Conservation (phyloP, 2,888 invertebrate genomes). For the Cenopis cana region DNA sequence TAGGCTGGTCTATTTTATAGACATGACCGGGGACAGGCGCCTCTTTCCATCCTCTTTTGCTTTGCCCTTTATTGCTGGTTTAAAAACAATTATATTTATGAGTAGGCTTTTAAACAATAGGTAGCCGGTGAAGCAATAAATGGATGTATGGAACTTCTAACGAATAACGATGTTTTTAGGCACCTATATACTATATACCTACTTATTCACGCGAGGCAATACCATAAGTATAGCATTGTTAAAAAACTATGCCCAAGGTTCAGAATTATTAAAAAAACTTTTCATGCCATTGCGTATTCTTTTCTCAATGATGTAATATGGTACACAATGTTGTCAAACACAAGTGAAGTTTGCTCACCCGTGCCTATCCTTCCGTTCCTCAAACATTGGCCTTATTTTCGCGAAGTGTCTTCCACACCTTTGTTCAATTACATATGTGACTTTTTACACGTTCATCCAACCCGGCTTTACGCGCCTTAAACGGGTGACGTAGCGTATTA, state of each 20-base stretch:
- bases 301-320: background rate
- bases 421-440: constrained; percentile 55
- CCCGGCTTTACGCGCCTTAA: constrained; percentile 56
- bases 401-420: constrained; percentile 54
- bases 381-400: constrained; percentile 55
- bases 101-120: no score
- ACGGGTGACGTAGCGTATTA: constrained; percentile 54
- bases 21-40: no score
- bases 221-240: no score
- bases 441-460: constrained; percentile 57
- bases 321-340: constrained; percentile 24
- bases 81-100: no score
- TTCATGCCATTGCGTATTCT: background rate
- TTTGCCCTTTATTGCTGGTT: no score
- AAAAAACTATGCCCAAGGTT: background rate
- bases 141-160: background rate
- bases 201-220: no score
- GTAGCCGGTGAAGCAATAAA: background rate
- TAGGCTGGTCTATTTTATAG: no score
- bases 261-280: background rate
- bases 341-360: constrained; percentile 35
- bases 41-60: no score
- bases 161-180: no score
- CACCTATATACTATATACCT: no score
- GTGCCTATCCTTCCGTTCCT: constrained; percentile 46